phyloP scores from a whole-genome alignment of 1,140 invertebrate species.

The Orius laevigatus region DNA sequence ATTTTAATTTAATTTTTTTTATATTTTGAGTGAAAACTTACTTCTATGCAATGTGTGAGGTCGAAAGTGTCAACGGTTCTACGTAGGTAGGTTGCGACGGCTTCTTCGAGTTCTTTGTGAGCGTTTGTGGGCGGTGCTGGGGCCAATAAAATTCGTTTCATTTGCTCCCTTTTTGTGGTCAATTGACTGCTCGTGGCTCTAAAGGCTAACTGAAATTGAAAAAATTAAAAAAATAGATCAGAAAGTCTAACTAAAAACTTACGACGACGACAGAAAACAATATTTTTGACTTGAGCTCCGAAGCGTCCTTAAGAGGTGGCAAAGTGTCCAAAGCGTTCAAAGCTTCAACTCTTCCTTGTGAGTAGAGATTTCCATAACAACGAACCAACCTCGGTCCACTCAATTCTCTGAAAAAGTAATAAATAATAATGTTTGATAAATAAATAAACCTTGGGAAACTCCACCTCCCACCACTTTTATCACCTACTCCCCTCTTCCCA shows the following conservation, averaged over 20 bases:
- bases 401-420: conserved; percentile 29
- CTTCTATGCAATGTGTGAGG: conserved; percentile 35
- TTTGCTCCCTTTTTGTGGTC: conserved; percentile 32
- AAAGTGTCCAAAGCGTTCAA: conserved; percentile 67
- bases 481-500: too few relatives aligned
- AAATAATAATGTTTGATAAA: too few relatives aligned
- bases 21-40: conserved; percentile 23
- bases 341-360: conserved; percentile 64
- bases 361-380: conserved; percentile 68
- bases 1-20: background rate
- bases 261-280: conserved; percentile 89
- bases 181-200: conserved; percentile 35
- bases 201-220: conserved; percentile 36
- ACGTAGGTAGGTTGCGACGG: conserved; percentile 33
- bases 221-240: background rate
- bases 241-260: conserved; percentile 31
- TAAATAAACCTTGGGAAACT: too few relatives aligned
- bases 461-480: too few relatives aligned
- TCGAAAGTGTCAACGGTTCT: conserved; percentile 38
- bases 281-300: conserved; percentile 82
- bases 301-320: conserved; percentile 55
- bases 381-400: conserved; percentile 40
- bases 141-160: conserved; percentile 34
- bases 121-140: conserved; percentile 24
- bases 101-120: conserved; percentile 31